Conservation (phyloP, 2,888 invertebrate genomes). For the Aphodius granarius region DNA sequence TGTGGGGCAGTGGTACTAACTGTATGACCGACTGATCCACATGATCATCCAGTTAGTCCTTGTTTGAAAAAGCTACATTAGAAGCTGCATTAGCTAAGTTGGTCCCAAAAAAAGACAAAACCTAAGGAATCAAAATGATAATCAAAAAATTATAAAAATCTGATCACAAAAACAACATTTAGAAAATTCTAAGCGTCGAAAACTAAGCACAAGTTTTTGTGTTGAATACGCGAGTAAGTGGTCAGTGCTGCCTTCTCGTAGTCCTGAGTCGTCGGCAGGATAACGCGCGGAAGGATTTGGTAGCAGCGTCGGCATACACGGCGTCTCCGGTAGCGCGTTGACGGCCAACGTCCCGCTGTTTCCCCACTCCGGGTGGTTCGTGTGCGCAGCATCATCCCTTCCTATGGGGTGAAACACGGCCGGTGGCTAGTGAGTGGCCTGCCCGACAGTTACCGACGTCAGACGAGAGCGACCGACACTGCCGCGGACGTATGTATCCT, state of each 20-base stretch:
- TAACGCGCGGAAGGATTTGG: not conserved
- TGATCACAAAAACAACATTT: not conserved
- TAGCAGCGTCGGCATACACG: not conserved
- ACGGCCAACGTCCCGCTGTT: conserved; percentile 35
- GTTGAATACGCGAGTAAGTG: not conserved
- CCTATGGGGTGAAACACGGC: conserved; percentile 58
- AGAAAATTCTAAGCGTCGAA: conserved; percentile 31
- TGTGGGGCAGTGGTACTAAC: too few relatives aligned
- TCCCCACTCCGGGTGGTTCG: conserved; percentile 44
- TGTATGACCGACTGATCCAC: too few relatives aligned
- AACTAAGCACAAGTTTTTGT: not conserved
- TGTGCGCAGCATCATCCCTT: conserved; percentile 54
- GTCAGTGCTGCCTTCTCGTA: not conserved
- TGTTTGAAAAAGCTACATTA: too few relatives aligned
- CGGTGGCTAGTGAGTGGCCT: conserved; percentile 59
- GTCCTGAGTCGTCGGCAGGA: too few relatives aligned
- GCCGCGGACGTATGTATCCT: conserved; percentile 43
- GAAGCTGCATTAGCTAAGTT: too few relatives aligned
- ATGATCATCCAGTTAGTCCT: too few relatives aligned
- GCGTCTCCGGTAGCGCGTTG: conserved; percentile 24
- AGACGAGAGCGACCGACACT: conserved; percentile 40
- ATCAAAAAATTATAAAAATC: too few relatives aligned
- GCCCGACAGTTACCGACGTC: conserved; percentile 43
- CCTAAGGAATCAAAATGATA: too few relatives aligned
- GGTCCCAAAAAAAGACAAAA: too few relatives aligned